Percentiles rank a stretch among this genome's conserved stretches.
Conservation (phyloP, 1,140 invertebrate genomes). For the Bombus huntii region DNA sequence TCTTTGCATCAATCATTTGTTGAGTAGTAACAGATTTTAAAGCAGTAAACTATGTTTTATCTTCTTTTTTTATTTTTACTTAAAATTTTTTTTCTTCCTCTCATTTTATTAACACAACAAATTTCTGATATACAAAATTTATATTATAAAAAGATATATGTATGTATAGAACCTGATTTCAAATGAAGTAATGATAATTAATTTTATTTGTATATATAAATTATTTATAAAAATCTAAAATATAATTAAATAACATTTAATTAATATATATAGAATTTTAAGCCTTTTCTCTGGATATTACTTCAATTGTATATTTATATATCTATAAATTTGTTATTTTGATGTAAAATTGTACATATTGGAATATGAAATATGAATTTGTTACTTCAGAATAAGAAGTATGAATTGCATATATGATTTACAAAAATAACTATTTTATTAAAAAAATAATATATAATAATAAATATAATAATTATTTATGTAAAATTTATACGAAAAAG, state of each 20-base stretch:
- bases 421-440: background rate
- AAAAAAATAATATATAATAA: too few relatives aligned
- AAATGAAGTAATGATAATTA: background rate
- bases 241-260: background rate
- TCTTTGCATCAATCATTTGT: background rate
- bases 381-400: too few relatives aligned
- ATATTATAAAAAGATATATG: background rate
- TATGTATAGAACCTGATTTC: background rate
- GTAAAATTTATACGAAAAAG: background rate
- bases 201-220: background rate
- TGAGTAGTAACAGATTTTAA: background rate
- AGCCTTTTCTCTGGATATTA: background rate
- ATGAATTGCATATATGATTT: background rate
- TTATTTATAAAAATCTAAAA: background rate
- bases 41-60: background rate
- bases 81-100: background rate
- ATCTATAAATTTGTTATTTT: background rate
- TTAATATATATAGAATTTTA: background rate
- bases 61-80: background rate
- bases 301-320: background rate
- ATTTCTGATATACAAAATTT: too few relatives aligned
- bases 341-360: background rate
- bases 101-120: too few relatives aligned
- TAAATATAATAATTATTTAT: background rate
- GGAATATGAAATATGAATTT: background rate